Percentiles rank a stretch among this genome's conserved stretches.
phyloP scores from a whole-genome alignment of 2,797 vertebrate genomes.

The Lacerta viridis region DNA sequence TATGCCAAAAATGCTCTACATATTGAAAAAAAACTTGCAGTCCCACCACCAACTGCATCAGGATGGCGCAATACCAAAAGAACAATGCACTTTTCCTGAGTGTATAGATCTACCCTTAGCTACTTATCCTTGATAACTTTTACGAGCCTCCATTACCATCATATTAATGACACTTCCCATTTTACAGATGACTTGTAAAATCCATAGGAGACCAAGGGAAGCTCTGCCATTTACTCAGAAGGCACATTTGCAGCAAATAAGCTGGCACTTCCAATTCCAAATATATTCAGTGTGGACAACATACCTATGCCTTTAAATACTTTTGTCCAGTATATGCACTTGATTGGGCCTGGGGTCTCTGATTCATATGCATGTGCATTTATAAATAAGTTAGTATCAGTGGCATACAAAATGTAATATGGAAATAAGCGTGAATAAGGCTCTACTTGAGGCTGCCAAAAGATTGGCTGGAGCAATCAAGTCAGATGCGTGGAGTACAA shows the following conservation, averaged over 20 bases:
- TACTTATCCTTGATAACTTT: background rate
- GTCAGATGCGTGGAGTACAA: too few relatives aligned
- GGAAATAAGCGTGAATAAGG: slow-evolving; percentile 23
- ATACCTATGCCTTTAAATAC: background rate
- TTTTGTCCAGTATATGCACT: background rate
- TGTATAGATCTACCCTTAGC: background rate
- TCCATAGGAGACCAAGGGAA: background rate
- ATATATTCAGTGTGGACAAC: background rate
- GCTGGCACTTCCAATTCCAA: background rate
- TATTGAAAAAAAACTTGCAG: background rate
- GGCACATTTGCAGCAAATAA: background rate
- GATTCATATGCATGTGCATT: background rate
- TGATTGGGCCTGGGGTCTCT: too few relatives aligned
- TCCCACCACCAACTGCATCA: background rate
- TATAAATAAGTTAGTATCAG: background rate
- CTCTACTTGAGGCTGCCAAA: slow-evolving; percentile 32
- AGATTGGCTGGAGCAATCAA: slow-evolving; percentile 38
- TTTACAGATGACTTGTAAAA: background rate
- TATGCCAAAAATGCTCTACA: too few relatives aligned
- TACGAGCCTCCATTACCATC: background rate
- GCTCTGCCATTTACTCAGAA: background rate
- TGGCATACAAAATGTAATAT: background rate
- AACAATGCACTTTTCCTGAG: background rate
- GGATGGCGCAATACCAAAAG: background rate
- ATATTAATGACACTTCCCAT: background rate